These are phyloP conservation scores for Menura novaehollandiae DNA, from an alignment of 2,113 vertebrate genomes.

Conservation along the genomic window DNA sequence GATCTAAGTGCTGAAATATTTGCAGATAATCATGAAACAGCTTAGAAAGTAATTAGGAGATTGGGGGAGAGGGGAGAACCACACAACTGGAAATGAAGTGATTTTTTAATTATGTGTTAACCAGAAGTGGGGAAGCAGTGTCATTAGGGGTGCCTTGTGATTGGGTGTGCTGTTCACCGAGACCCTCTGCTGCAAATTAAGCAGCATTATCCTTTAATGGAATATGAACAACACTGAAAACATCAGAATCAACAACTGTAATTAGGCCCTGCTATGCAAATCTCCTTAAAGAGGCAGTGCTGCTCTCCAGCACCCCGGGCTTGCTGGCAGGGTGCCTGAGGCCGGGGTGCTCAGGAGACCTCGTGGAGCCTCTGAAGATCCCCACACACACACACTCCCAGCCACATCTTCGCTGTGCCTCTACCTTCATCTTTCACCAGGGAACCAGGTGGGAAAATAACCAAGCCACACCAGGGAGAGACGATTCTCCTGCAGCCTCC, in stretches of 20 bases:
- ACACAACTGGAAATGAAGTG: slow-evolving; percentile 60
- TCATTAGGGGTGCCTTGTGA: slow-evolving; percentile 59
- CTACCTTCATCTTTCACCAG: not conserved
- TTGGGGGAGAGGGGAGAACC: slow-evolving; percentile 36
- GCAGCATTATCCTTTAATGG: slow-evolving; percentile 59
- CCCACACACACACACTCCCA: not conserved
- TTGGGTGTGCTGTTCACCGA: slow-evolving; percentile 39
- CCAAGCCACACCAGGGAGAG: not conserved
- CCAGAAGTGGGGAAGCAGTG: slow-evolving; percentile 53
- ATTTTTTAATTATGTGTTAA: slow-evolving; percentile 63
- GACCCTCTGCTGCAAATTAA: slow-evolving; percentile 62
- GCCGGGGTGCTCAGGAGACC: not conserved
- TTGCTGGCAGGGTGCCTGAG: not conserved
- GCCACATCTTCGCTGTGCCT: not conserved
- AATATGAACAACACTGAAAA: slow-evolving; percentile 58
- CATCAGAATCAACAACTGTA: slow-evolving; percentile 50
- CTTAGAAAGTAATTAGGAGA: slow-evolving; percentile 42
- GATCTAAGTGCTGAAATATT: slow-evolving; percentile 37
- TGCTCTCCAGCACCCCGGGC: not conserved
- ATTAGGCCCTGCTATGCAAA: slow-evolving; percentile 50
- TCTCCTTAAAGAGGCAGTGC: slow-evolving; percentile 42
- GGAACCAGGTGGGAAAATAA: not conserved
- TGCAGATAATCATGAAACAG: slow-evolving; percentile 49
- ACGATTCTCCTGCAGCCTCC: not conserved
- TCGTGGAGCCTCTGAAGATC: not conserved